phyloP scores from a whole-genome alignment of 2,113 vertebrate species.

The Passer montanus region DNA sequence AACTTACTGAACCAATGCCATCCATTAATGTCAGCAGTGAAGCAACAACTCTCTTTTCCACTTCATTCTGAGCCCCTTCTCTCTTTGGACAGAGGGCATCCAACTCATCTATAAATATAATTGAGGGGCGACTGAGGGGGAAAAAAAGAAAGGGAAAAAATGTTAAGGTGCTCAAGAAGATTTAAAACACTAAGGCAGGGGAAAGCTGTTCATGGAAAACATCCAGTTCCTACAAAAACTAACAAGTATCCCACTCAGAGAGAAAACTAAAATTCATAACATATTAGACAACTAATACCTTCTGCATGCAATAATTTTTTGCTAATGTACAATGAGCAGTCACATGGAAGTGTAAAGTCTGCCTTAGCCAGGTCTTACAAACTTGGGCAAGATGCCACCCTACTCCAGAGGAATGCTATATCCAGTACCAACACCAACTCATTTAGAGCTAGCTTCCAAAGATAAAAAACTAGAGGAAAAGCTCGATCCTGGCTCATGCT shows the following conservation, averaged over 20 bases:
- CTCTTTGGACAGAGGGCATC: slow-evolving; percentile 94
- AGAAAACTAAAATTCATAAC: background rate
- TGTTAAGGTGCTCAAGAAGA: background rate
- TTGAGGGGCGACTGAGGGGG: slow-evolving; percentile 81
- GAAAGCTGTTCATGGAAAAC: background rate
- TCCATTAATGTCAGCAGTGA: slow-evolving; percentile 96
- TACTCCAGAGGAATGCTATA: background rate
- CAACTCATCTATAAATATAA: slow-evolving; percentile 97
- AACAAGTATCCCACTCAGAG: background rate
- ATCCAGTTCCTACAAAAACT: background rate
- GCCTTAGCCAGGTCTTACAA: background rate
- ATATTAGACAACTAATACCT: background rate
- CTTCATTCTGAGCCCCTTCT: slow-evolving; percentile 93
- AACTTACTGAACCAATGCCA: slow-evolving; percentile 91
- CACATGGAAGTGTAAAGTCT: background rate
- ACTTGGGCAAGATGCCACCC: background rate
- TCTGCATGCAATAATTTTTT: background rate
- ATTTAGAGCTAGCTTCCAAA: background rate
- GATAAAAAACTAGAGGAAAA: background rate
- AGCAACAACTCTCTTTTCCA: slow-evolving; percentile 94
- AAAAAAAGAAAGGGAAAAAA: background rate
- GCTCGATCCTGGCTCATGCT: background rate
- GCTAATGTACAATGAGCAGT: background rate
- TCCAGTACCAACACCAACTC: background rate
- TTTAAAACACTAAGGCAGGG: background rate